A percentile compares a stretch with the other conserved stretches of the same genome.
Conservation (phyloP, 2,113 vertebrate species). For the Microtus montanus region DNA sequence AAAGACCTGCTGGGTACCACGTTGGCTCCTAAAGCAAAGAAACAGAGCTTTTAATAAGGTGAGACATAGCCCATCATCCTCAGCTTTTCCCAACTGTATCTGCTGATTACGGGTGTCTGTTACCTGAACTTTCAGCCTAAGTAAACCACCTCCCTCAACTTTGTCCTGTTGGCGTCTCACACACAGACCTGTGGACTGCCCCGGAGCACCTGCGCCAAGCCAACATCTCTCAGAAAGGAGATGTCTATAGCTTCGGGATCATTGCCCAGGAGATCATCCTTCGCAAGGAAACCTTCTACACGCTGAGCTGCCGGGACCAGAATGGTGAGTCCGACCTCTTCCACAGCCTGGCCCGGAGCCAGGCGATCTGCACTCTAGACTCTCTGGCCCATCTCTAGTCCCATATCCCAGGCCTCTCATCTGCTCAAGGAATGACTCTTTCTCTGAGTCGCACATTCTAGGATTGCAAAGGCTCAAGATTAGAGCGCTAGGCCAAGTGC, state of each 20-base stretch:
- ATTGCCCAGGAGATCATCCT: constrained; percentile 96
- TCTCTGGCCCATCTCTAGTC: neutral
- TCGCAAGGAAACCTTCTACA: constrained; percentile 91
- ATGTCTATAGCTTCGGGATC: constrained; percentile 96
- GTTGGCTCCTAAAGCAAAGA: neutral
- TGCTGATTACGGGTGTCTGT: fast-evolving
- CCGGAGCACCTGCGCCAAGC: constrained; percentile 93
- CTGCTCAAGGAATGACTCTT: neutral
- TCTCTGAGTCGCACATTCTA: neutral
- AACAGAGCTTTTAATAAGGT: neutral
- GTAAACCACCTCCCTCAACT: fast-evolving
- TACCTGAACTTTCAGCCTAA: neutral
- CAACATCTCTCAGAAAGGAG: constrained; percentile 95
- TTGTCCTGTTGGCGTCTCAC: neutral
- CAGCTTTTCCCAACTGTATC: no score
- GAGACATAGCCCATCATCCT: neutral
- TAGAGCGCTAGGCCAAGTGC: neutral
- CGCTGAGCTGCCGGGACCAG: constrained; percentile 79
- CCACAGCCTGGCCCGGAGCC: neutral
- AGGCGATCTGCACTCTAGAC: neutral
- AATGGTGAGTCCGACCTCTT: constrained; percentile 77
- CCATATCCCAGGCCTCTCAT: neutral
- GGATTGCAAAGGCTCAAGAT: neutral
- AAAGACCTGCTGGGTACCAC: neutral
- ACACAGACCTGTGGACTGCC: constrained; percentile 94